Base-by-base conservation (phyloP, 2,113 vertebrate genomes). In the Neodon shergylaensis region DNA sequence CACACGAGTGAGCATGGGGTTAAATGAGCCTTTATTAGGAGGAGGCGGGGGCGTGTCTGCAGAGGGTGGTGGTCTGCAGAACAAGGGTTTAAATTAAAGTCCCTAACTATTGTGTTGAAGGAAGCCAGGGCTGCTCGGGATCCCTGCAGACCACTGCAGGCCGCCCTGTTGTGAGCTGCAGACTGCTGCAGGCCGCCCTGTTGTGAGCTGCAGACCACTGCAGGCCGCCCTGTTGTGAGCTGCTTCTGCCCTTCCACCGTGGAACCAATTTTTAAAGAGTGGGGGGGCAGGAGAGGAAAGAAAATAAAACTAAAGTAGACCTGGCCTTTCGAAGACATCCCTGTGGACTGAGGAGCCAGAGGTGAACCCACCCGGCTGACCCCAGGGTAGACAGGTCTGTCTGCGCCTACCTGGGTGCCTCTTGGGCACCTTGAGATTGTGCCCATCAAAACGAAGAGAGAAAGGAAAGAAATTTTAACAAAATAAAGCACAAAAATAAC, bases 11-110 rank as follows among this genome's bases (percentile, higher is more conserved):
- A 97, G 96, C 61, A 68, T 92, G 98, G 98, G 98, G 98, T 99
- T 98, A 98, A 99, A 99, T 98, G 98, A 98, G 97, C 99, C 98
- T 98, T 99, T 99, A 98, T 94, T 98, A 93, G 96, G 97, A 97
- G 93, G 99, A 91, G 73, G 92, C 73, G 61, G 95, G 98, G 96
- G 98, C 86, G 96, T 97, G 97, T 97, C 88, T 7, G 52, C 90
- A 96, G 92, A 87, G 94, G 95, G 94, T 61, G 0, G 65, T 92
- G 13, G 49, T 95, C 97, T 19, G 81, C 54, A 94, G 84, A 97
- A 97, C 81, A 96, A 91, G 63, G n/a, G 92, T 96, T 98, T 97
- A 78, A 97, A 97, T 97, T 98, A 92, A 91, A 36, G 90, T 95
- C 95, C 96, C 97, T 97, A 98, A 96, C 95, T 83, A 54, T 82